Evolutionary conservation across 2,797 vertebrate genomes (phyloP), one percentile per base, ranked within the genome.

Genomic region (Eurystomus glaucurus): DNA sequence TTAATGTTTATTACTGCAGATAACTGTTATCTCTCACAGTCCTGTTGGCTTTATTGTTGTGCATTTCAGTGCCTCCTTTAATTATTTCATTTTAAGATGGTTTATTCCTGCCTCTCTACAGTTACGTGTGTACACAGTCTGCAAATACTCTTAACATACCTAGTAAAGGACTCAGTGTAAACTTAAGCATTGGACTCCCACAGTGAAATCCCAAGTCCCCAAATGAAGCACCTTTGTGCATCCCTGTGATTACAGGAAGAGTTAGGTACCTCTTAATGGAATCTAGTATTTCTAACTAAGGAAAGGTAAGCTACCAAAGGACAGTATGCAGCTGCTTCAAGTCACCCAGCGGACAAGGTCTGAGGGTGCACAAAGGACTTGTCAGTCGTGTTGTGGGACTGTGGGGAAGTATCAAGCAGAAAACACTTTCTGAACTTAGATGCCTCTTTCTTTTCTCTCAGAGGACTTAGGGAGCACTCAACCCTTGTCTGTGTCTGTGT

Each of bases 1-100:
- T 97, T 97, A 57, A 19, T 88, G 94, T 97, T 98, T 97, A 97
- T 93, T 97, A 92, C 89, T 95, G 85, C 82, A 97, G 96, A 97
- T 97, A 98, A 91, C 90, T 85, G 87, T 96, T 96, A 97, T 97
- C 94, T 97, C 88, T 76, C 45, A 69, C 35, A 43, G 75, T 81
- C 77, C 84, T 91, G 74, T 96, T 97, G 88, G 77, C 86, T 98
- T 97, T 97, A 96, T 93, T 54, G 77, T 62, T 92, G 82, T 72
- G 69, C 83, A 90, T 97, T 97, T 89, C 83, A 43, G 43, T 92
- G 64, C 39, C 46, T 96, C 69, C 89, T 96, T 97, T 97, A 97
- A 98, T 98, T 96, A 97, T 97, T 98, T 96, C 43, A 94, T 92
- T 89, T 93, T 89, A 77, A 95, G 93, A 94, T 93, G 77, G 46